These are phyloP conservation scores for Callocephalon fimbriatum DNA, from an alignment of 2,113 vertebrate species.

Conservation along the genomic window DNA sequence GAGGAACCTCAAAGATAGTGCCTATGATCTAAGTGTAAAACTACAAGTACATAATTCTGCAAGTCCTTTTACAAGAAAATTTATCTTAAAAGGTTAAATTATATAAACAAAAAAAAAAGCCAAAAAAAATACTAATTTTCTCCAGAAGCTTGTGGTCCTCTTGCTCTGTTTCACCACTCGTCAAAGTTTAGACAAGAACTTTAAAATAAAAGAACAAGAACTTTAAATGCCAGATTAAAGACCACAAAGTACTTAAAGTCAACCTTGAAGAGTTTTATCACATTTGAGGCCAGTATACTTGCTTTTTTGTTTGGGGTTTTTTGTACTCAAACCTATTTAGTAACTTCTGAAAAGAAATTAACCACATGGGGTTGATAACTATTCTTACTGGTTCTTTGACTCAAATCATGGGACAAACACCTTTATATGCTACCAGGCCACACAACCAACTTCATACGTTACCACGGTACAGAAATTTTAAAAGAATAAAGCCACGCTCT, in stretches of 20 bases:
- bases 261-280: neutral
- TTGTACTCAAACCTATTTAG: neutral
- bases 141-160: neutral
- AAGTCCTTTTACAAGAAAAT: neutral
- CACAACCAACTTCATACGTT: rapidly evolving
- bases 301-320: neutral
- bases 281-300: rapidly evolving
- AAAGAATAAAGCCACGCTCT: neutral
- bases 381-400: neutral
- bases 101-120: neutral
- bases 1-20: rapidly evolving
- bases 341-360: neutral
- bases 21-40: neutral
- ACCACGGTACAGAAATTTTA: neutral
- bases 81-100: neutral
- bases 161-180: neutral
- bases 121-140: rapidly evolving
- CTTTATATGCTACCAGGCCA: rapidly evolving
- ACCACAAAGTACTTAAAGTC: neutral
- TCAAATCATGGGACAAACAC: neutral
- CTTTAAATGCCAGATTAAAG: neutral
- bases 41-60: rapidly evolving
- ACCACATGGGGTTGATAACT: rapidly evolving
- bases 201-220: neutral
- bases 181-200: neutral